Percentiles rank a stretch among this genome's conserved stretches.
phyloP scores from a whole-genome alignment of 2,113 vertebrate species.

The Climacteris rufus region DNA sequence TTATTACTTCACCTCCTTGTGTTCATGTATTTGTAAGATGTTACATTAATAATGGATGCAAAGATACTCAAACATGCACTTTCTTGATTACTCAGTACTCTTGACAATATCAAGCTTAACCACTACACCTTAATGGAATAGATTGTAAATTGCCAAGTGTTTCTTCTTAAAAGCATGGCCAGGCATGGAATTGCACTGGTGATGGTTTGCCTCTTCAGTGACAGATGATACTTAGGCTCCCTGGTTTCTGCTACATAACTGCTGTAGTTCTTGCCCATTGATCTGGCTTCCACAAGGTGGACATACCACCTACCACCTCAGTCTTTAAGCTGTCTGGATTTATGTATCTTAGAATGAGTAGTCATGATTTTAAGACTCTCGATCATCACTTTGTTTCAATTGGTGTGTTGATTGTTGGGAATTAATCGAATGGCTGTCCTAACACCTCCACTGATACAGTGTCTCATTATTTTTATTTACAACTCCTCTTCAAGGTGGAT shows the following conservation, averaged over 20 bases:
- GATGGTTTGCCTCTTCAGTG: neutral
- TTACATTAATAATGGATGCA: constrained; percentile 19
- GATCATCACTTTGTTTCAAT: neutral
- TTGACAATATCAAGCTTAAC: neutral
- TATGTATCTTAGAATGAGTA: neutral
- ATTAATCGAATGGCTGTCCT: neutral
- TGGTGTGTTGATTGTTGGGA: neutral
- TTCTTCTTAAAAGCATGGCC: neutral
- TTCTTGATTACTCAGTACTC: constrained; percentile 6
- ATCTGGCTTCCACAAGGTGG: neutral
- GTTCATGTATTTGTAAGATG: neutral
- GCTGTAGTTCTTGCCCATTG: neutral
- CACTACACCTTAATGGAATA: neutral
- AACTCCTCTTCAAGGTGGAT: neutral
- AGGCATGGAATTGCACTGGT: neutral
- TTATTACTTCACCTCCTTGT: constrained; percentile 11
- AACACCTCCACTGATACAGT: neutral
- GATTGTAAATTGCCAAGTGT: neutral
- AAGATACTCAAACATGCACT: neutral
- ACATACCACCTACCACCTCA: neutral
- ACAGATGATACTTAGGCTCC: neutral
- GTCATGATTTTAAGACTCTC: neutral
- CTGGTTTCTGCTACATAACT: neutral
- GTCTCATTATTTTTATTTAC: neutral
- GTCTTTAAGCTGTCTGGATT: neutral